A percentile compares a stretch with the other conserved stretches of the same genome.
Evolutionary conservation across 2,113 vertebrate genomes (phyloP).

Genomic region (Ascaphus truei): DNA sequence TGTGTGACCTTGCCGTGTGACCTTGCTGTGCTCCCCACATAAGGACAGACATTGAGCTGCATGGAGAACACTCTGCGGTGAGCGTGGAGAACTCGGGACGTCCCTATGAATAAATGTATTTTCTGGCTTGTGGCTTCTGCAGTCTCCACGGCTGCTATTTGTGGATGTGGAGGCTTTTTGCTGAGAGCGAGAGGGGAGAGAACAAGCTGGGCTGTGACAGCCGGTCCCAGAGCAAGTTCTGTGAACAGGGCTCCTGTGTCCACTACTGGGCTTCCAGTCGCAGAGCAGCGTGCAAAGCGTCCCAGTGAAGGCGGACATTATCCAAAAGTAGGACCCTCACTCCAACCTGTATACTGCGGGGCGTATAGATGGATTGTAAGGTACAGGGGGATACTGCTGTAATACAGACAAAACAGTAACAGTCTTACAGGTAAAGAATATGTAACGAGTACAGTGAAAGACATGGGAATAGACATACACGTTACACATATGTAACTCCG

Average conservation of each 20-base stretch:
- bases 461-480: too few species aligned
- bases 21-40: too few species aligned
- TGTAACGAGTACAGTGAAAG: too few species aligned
- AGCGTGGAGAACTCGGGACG: not conserved
- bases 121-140: constrained; percentile 19
- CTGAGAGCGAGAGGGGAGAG: not conserved
- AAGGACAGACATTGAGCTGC: too few species aligned
- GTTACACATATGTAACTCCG: too few species aligned
- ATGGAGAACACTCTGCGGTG: not conserved
- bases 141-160: constrained; percentile 31
- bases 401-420: too few species aligned
- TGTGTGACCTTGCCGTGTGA: too few species aligned
- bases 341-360: not conserved
- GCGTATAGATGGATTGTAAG: not conserved
- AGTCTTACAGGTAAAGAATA: too few species aligned
- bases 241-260: constrained; percentile 27
- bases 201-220: constrained; percentile 11
- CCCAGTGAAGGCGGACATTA: constrained; percentile 10
- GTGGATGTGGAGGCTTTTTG: too few species aligned
- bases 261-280: not conserved
- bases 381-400: not conserved
- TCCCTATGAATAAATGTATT: constrained; percentile 10
- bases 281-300: not conserved
- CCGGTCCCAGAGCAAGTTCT: not conserved
- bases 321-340: not conserved